Evolutionary conservation across 2,113 vertebrate genomes (phyloP), one percentile per base, ranked within the genome.

Genomic region (Hemicordylus capensis): DNA sequence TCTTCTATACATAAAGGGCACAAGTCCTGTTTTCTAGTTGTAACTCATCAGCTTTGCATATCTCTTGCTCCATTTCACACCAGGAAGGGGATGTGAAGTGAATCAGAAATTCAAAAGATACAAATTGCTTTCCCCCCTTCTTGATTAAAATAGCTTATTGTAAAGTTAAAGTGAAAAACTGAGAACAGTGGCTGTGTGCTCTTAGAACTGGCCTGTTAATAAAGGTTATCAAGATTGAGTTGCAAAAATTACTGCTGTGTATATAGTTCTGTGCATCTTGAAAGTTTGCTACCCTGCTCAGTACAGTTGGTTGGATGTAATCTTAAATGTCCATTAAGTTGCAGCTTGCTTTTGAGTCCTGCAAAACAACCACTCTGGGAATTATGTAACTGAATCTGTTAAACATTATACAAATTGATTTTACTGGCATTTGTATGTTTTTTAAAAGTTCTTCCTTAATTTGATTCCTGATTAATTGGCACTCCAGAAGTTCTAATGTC

Each of bases 381-480:
- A 70, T 34, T 69, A 6, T 81, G 10, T 58, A 70, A 80, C 42
- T 79, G 31, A 56, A 44, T 56, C 58, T 74, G 20, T 64, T 72
- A 51, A 78, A 64, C n/a, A 74, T 17, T 58, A 2, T 51, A 26
- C 24, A 51, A 20, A 66, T 89, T 46, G 12, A 48, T 76, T 39
- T 34, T 75, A 2, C 51, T 85, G 84, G 7, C 54, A 54, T 79
- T 76, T 24, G 6, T 63, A 34, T 81, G 54, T 73, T 72, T 80
- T 87, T 85, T 67, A 74, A 34, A n/a, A n/a, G n/a, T n/a, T 89
- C n/a, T 46, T 14, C 81, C 39, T 79, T 61, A 85, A 67, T 44
- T 39, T 67, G 64, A 72, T 76, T 84, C 24, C 56, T 82, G 1
- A 44, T 39, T 80, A 63, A 51, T 37, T 39, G 26, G 8, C 19